phyloP scores from a whole-genome alignment of 1,140 invertebrate species.

The Drosophila sulfurigaster region DNA sequence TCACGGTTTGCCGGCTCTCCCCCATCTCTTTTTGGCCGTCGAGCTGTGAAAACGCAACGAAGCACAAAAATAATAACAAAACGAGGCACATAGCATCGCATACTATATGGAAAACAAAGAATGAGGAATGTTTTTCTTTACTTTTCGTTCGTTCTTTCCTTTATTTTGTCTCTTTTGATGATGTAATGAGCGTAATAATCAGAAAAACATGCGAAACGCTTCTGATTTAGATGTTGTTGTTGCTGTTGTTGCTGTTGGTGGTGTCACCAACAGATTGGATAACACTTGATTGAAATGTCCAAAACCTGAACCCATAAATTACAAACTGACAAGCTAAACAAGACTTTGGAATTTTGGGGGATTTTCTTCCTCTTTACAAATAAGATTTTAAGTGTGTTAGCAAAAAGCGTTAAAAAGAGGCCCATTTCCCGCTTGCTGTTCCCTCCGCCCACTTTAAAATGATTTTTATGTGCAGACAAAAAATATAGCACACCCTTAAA shows the following conservation, averaged over 20 bases:
- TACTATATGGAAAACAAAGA: slow-evolving; percentile 43
- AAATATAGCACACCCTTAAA: not conserved
- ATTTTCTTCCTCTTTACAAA: slow-evolving; percentile 12
- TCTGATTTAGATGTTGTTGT: slow-evolving; percentile 49
- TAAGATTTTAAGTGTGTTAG: slow-evolving; percentile 9
- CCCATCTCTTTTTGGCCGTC: slow-evolving; percentile 42
- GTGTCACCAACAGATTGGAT: slow-evolving; percentile 45
- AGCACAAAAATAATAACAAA: slow-evolving; percentile 82
- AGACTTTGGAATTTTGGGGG: slow-evolving; percentile 13
- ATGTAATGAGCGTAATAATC: slow-evolving; percentile 82
- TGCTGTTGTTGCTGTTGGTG: slow-evolving; percentile 17
- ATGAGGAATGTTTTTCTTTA: slow-evolving; percentile 70
- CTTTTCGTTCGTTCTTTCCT: slow-evolving; percentile 18
- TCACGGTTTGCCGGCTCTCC: not conserved
- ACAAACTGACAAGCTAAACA: slow-evolving; percentile 33
- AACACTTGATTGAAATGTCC: slow-evolving; percentile 46
- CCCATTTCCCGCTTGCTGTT: not conserved
- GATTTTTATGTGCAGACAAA: not conserved
- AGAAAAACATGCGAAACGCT: slow-evolving; percentile 69
- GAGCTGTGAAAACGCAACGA: slow-evolving; percentile 75
- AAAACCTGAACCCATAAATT: slow-evolving; percentile 40
- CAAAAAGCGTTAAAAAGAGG: not conserved
- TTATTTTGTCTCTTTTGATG: slow-evolving; percentile 33
- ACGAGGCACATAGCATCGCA: slow-evolving; percentile 36
- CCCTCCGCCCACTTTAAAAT: not conserved